phyloP scores from a whole-genome alignment of 92 coral and sea anemone genomes.

The Palythoa heliodiscus region DNA sequence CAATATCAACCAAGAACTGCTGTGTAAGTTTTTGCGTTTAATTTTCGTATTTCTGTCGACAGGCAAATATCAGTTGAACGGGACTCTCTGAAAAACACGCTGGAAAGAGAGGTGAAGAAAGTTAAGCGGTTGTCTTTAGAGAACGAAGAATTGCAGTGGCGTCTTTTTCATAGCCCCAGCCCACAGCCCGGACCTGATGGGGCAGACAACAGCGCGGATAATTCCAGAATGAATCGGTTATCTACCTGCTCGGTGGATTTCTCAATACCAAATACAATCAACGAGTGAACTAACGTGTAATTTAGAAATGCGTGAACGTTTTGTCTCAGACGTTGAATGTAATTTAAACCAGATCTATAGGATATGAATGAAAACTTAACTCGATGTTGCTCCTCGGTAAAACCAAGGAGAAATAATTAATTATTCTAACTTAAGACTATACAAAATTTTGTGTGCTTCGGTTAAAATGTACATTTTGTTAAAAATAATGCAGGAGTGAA shows the following conservation, averaged over 20 bases:
- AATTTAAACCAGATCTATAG: neutral
- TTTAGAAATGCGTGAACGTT: too few relatives aligned
- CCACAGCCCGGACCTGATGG: slow-evolving; percentile 51
- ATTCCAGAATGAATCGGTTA: slow-evolving; percentile 56
- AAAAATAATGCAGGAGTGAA: too few relatives aligned
- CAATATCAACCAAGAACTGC: too few relatives aligned
- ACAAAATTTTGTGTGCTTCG: too few relatives aligned
- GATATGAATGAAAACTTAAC: neutral
- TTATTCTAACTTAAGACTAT: too few relatives aligned
- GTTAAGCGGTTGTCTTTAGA: slow-evolving; percentile 91
- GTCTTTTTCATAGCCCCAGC: slow-evolving; percentile 72
- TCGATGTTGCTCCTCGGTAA: neutral
- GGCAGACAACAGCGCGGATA: slow-evolving; percentile 39
- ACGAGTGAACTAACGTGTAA: slow-evolving; percentile 29
- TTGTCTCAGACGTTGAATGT: neutral
- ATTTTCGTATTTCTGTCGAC: slow-evolving; percentile 21
- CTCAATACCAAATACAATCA: slow-evolving; percentile 54
- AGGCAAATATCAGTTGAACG: slow-evolving; percentile 96
- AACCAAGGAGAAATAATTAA: too few relatives aligned
- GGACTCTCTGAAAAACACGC: slow-evolving; percentile 80
- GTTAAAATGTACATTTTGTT: too few relatives aligned
- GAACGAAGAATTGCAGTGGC: slow-evolving; percentile 96
- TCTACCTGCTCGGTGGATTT: slow-evolving; percentile 58
- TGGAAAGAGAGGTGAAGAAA: slow-evolving; percentile 83
- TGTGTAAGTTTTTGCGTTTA: too few relatives aligned